Conservation (phyloP, 2,888 invertebrate species). For the Pilophorus perplexus region DNA sequence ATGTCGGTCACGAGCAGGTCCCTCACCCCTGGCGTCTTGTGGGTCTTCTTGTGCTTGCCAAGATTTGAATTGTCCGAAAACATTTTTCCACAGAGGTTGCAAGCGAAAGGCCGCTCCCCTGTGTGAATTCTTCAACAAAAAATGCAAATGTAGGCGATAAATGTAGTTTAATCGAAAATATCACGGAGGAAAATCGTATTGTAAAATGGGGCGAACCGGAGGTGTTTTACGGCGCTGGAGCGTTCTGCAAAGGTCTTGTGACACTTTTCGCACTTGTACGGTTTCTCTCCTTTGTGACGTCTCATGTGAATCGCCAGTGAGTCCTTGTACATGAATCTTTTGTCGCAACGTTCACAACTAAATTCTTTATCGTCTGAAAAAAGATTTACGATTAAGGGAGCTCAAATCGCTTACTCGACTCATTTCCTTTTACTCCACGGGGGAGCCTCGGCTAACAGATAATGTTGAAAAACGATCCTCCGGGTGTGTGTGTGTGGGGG, state of each 20-base stretch:
- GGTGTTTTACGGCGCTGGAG: slow-evolving; percentile 64
- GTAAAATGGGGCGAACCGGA: no score
- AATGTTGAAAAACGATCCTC: no score
- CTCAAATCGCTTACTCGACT: no score
- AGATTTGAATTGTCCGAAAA: slow-evolving; percentile 77
- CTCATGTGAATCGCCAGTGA: slow-evolving; percentile 56
- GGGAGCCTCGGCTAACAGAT: no score
- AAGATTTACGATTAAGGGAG: background rate
- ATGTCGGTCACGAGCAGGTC: slow-evolving; percentile 5
- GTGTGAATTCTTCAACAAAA: slow-evolving; percentile 54
- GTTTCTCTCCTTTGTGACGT: slow-evolving; percentile 60
- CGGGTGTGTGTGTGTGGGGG: no score
- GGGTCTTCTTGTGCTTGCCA: slow-evolving; percentile 61
- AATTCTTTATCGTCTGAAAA: slow-evolving; percentile 20
- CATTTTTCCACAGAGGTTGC: slow-evolving; percentile 67
- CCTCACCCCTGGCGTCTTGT: background rate
- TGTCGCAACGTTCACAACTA: slow-evolving; percentile 23
- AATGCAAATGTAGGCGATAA: background rate
- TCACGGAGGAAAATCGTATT: background rate
- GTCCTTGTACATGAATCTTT: slow-evolving; percentile 56
- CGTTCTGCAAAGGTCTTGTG: slow-evolving; percentile 61
- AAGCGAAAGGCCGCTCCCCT: slow-evolving; percentile 55
- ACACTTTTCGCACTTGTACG: slow-evolving; percentile 62
- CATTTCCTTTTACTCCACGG: no score
- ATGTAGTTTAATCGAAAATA: background rate